Base-by-base conservation (phyloP, 1,140 invertebrate species). In the Drosophila lacteicornis region DNA sequence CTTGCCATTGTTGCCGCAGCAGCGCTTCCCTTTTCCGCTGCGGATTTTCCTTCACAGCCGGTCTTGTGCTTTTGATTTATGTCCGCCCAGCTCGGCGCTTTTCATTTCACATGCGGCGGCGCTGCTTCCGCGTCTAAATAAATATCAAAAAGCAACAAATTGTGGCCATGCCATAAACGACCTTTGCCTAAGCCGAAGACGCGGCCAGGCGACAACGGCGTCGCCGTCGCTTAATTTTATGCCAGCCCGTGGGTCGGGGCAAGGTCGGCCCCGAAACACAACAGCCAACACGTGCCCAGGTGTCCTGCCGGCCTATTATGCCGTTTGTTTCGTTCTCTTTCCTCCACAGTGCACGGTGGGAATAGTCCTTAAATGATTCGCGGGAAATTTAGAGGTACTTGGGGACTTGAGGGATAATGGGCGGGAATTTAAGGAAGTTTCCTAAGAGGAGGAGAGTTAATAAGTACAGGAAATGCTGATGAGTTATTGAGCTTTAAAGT, bases 81-180 rank as follows among this genome's bases (percentile, higher is more conserved):
- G 85, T 56, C 36, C 38, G 42, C 58, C 22, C 49, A 55, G 27
- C 19, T 50, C 47, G 27, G 47, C 46, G 65, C 60, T 81, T 81
- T 90, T 69, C 85, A 76, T 73, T 67, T 80, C 73, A 68, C 84
- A 77, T 68, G 66, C 66, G 43, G 19, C 53, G 19, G 53, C 22
- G 22, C 19, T 22, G 22, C 22, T 25, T 3, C 61, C 47, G 36
- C 80, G 19, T 83, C 84, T 75, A 85, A 88, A 85, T 82, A 88
- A 85, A 88, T 91, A 88, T 88, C 81, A 90, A 85, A 90, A 90
- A 84, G 75, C 86, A 88, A 88, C 85, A 88, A 88, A 88, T 88
- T 88, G 84, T 46, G 80, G 68, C 66, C 60, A 62, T 74, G 62
- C 77, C 74, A 55, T 61, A 73, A 74, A 85, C 70, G 66, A 69